Evolutionary conservation across 1,140 invertebrate genomes (phyloP).

Genomic region (Ceratitis capitata): DNA sequence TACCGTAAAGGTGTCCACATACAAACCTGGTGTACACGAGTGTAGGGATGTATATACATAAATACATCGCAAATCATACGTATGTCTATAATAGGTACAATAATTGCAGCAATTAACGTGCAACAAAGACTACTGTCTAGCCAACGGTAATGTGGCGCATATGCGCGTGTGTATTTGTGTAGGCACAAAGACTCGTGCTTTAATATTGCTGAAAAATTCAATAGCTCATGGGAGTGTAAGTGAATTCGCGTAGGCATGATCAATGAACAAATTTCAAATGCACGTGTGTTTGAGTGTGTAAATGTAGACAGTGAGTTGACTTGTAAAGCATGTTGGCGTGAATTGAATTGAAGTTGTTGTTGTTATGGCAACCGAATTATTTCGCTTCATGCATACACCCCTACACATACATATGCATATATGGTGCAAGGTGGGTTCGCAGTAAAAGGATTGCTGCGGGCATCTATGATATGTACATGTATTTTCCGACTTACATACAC

Average conservation of each 20-base stretch:
- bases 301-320: neutral
- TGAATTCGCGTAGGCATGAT: neutral
- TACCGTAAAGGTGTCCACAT: neutral
- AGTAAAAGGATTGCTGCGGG: neutral
- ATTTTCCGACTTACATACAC: neutral
- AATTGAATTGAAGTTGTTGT: neutral
- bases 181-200: neutral
- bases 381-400: neutral
- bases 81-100: neutral
- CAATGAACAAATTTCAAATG: neutral
- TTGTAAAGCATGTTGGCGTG: neutral
- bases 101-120: neutral
- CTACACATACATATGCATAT: too few relatives aligned
- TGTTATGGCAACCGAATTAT: neutral
- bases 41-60: neutral
- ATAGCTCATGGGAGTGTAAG: neutral
- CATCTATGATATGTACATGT: neutral
- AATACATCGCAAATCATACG: too few relatives aligned
- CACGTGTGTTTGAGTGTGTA: too few relatives aligned
- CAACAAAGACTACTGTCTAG: neutral
- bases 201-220: neutral
- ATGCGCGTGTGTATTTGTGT: neutral
- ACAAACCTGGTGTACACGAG: neutral
- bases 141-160: neutral
- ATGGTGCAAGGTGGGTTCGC: too few relatives aligned